Percentiles rank a stretch among this genome's conserved stretches.
phyloP scores from a whole-genome alignment of 2,888 invertebrate species.

The Hedya salicella region DNA sequence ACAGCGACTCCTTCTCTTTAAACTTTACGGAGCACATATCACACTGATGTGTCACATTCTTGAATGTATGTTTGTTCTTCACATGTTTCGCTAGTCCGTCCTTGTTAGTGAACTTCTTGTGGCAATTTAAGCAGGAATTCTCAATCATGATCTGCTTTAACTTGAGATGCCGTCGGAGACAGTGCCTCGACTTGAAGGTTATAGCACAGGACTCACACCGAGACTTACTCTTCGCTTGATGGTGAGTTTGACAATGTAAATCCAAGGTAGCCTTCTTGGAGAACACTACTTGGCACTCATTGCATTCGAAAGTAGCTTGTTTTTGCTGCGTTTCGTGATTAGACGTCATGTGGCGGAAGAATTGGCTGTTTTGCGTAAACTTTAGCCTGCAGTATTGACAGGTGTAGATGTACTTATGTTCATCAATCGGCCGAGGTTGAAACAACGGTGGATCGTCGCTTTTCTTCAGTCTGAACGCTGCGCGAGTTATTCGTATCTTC shows the following conservation, averaged over 20 bases:
- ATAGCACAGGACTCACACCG: conserved; percentile 75
- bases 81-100: conserved; percentile 70
- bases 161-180: conserved; percentile 73
- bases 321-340: conserved; percentile 74
- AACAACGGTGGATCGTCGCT: conserved; percentile 55
- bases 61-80: conserved; percentile 71
- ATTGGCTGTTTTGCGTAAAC: conserved; percentile 77
- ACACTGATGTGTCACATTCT: conserved; percentile 72
- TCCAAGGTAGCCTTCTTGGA: conserved; percentile 70
- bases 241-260: conserved; percentile 71
- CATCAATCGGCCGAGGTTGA: conserved; percentile 53
- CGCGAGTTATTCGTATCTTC: conserved; percentile 72
- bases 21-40: conserved; percentile 73
- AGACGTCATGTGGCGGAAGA: conserved; percentile 78
- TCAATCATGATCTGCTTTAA: conserved; percentile 72
- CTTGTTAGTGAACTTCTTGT: conserved; percentile 72
- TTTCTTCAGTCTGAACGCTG: conserved; percentile 59
- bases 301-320: conserved; percentile 71
- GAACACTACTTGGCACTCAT: conserved; percentile 76
- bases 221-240: conserved; percentile 71
- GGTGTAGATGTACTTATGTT: conserved; percentile 68
- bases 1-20: conserved; percentile 70
- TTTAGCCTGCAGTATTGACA: conserved; percentile 76
- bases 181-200: conserved; percentile 77
- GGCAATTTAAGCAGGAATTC: conserved; percentile 74